Conservation (phyloP, 2,797 vertebrate genomes). For the Emys orbicularis region DNA sequence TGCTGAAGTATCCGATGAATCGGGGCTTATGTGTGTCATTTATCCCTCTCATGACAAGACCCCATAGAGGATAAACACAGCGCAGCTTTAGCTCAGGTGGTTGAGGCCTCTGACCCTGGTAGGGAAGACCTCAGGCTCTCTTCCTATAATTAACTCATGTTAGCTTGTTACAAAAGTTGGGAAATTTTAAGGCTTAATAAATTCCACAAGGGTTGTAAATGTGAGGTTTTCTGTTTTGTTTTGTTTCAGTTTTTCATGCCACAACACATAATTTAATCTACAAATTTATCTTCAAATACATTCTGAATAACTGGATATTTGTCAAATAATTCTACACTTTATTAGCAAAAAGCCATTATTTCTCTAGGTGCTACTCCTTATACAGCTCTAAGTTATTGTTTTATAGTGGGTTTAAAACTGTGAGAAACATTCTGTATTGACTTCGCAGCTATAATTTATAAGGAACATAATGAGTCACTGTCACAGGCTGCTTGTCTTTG, state of each 20-base stretch:
- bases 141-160: conserved; percentile 25
- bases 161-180: conserved; percentile 49
- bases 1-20: neutral
- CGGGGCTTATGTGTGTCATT: neutral
- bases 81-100: neutral
- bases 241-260: conserved; percentile 33
- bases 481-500: conserved; percentile 73
- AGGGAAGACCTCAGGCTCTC: conserved; percentile 38
- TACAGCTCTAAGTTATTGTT: conserved; percentile 68
- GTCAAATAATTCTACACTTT: conserved; percentile 27
- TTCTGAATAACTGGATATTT: conserved; percentile 54
- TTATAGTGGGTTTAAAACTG: conserved; percentile 70
- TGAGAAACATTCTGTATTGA: conserved; percentile 72
- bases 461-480: conserved; percentile 81
- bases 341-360: conserved; percentile 30
- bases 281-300: conserved; percentile 36
- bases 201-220: conserved; percentile 48
- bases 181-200: conserved; percentile 58
- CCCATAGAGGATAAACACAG: neutral
- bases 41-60: neutral
- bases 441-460: conserved; percentile 80
- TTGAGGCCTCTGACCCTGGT: neutral
- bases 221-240: conserved; percentile 23
- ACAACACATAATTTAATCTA: conserved; percentile 59
- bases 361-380: conserved; percentile 63